Percentiles rank a stretch among this genome's conserved stretches.
Conservation (phyloP, 2,113 vertebrate genomes). For the Indri indri region DNA sequence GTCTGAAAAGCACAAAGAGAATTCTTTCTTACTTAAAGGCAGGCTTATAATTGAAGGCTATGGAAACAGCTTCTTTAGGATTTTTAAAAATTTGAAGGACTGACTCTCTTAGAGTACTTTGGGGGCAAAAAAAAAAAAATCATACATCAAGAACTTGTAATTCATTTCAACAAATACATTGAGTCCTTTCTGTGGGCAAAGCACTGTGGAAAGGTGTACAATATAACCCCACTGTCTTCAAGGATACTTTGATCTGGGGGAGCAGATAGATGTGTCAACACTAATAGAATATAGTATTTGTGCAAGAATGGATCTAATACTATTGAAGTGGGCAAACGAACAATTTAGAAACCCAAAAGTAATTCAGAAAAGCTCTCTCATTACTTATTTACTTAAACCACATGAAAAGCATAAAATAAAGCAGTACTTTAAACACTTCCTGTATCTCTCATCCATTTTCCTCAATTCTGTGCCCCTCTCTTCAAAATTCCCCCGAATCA, state of each 20-base stretch:
- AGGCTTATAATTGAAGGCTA: not conserved
- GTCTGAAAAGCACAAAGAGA: not conserved
- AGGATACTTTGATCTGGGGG: not conserved
- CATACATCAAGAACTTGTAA: not conserved
- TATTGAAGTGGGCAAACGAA: not conserved
- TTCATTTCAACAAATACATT: not conserved
- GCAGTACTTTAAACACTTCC: not conserved
- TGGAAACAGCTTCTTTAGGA: not conserved
- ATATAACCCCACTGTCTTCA: not conserved
- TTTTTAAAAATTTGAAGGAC: conserved; percentile 35
- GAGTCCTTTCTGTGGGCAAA: conserved; percentile 10
- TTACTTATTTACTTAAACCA: conserved; percentile 7
- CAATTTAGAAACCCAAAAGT: not conserved
- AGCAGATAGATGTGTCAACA: not conserved
- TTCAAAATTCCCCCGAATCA: not conserved
- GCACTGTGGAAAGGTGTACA: not conserved
- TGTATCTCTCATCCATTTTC: not conserved
- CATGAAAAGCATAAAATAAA: not conserved
- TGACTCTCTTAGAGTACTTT: not conserved
- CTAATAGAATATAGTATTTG: not conserved
- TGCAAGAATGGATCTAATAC: not conserved
- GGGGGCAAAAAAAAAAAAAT: not conserved
- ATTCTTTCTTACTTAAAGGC: not conserved
- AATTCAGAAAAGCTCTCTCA: not conserved
- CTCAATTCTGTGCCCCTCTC: not conserved